Evolutionary conservation across 1,140 invertebrate genomes (phyloP).

Genomic region (Galendromus occidentalis): DNA sequence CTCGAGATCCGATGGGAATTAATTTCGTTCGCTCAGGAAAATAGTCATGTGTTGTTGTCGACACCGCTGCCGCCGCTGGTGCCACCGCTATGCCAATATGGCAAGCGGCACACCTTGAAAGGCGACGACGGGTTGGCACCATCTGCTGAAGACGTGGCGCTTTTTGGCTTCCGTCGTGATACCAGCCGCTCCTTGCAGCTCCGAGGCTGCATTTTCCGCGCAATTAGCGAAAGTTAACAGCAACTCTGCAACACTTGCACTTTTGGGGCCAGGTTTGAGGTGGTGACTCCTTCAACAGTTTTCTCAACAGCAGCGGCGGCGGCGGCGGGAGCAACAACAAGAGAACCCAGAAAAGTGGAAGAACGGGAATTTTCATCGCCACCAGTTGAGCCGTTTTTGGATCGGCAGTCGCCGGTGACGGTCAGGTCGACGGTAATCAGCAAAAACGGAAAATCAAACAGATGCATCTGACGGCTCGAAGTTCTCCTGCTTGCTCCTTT

Average conservation of each 20-base stretch:
- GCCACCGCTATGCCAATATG: neutral
- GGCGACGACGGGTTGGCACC: neutral
- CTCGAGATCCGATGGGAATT: too few species aligned
- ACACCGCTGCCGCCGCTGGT: neutral
- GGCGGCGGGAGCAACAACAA: neutral
- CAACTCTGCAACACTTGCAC: neutral
- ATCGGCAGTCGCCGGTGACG: neutral
- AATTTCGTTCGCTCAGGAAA: too few species aligned
- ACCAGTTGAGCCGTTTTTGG: neutral
- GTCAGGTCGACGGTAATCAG: neutral
- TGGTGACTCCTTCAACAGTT: too few species aligned
- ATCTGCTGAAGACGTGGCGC: slow-evolving; percentile 9
- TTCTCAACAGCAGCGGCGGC: neutral
- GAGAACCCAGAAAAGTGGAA: neutral
- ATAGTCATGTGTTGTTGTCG: neutral
- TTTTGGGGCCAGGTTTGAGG: too few species aligned
- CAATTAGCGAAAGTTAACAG: slow-evolving; percentile 12
- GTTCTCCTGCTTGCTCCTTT: too few species aligned
- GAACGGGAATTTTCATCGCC: neutral
- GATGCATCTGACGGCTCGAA: neutral
- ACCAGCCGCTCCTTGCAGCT: neutral
- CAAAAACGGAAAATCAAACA: neutral
- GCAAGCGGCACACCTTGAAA: neutral
- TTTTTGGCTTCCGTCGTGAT: neutral
- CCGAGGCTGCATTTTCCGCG: neutral